A percentile compares a stretch with the other conserved stretches of the same genome.
Conservation (phyloP, 2,888 invertebrate species). For the Cyclophora punctaria region DNA sequence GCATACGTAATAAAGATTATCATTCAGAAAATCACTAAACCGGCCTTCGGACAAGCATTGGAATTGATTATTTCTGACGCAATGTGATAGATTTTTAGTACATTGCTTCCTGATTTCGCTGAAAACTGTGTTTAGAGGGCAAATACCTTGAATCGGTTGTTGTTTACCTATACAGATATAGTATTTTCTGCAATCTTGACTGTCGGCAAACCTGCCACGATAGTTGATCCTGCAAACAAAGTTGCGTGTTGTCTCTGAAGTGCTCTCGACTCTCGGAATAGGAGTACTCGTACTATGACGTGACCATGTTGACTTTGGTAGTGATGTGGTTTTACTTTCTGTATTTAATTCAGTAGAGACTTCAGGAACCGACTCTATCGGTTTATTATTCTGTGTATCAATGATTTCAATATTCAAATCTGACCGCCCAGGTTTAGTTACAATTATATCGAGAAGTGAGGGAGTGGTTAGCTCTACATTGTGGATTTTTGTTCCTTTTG, state of each 20-base stretch:
- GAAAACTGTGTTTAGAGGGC: slow-evolving; percentile 59
- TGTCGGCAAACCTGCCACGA: slow-evolving; percentile 66
- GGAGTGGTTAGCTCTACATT: too few species aligned
- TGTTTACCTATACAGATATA: slow-evolving; percentile 59
- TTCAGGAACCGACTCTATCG: too few species aligned
- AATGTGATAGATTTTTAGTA: slow-evolving; percentile 63
- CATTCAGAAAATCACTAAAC: slow-evolving; percentile 47
- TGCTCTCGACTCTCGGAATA: slow-evolving; percentile 4
- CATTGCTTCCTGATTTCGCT: slow-evolving; percentile 62
- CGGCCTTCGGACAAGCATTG: slow-evolving; percentile 56
- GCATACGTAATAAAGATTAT: slow-evolving; percentile 63
- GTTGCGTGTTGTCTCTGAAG: slow-evolving; percentile 1
- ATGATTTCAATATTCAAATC: too few species aligned
- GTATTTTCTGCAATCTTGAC: slow-evolving; percentile 64
- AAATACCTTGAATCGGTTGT: slow-evolving; percentile 41
- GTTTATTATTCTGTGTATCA: too few species aligned
- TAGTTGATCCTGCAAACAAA: slow-evolving; percentile 33
- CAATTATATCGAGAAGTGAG: too few species aligned
- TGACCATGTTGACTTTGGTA: too few species aligned
- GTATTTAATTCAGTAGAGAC: too few species aligned
- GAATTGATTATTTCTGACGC: slow-evolving; percentile 61
- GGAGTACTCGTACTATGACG: slow-evolving; percentile 1
- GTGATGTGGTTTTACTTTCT: too few species aligned
- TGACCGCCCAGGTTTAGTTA: too few species aligned
- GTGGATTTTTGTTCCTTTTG: too few species aligned